phyloP scores from a whole-genome alignment of 2,888 invertebrate species.

The Leucania comma region DNA sequence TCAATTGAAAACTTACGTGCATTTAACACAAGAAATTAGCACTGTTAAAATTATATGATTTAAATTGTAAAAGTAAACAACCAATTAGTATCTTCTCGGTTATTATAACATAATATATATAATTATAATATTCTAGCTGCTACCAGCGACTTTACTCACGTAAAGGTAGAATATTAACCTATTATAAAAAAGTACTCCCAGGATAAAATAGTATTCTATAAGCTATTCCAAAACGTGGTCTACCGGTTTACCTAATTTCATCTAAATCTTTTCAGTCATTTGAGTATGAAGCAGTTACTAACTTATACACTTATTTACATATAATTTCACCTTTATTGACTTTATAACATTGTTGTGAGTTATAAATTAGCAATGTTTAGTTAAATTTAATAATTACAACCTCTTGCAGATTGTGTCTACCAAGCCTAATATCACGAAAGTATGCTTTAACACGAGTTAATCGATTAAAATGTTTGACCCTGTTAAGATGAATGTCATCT shows the following conservation, averaged over 20 bases:
- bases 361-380: neutral
- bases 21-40: constrained; percentile 26
- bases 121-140: too few species aligned
- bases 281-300: too few species aligned
- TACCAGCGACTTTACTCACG: too few species aligned
- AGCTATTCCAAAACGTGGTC: too few species aligned
- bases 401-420: neutral
- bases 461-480: neutral
- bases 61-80: neutral
- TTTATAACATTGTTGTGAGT: too few species aligned
- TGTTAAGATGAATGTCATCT: neutral
- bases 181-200: too few species aligned
- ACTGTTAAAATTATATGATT: constrained; percentile 2
- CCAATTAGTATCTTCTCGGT: constrained; percentile 3
- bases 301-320: too few species aligned
- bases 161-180: too few species aligned
- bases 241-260: too few species aligned
- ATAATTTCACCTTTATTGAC: neutral
- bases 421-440: neutral
- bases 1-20: constrained; percentile 37
- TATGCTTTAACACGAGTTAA: neutral
- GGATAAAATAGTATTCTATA: too few species aligned
- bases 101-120: neutral
- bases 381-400: constrained; percentile 3
- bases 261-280: too few species aligned